A percentile compares a stretch with the other conserved stretches of the same genome.
Conservation (phyloP, 2,113 vertebrate genomes). For the Tilapia sparmanii region DNA sequence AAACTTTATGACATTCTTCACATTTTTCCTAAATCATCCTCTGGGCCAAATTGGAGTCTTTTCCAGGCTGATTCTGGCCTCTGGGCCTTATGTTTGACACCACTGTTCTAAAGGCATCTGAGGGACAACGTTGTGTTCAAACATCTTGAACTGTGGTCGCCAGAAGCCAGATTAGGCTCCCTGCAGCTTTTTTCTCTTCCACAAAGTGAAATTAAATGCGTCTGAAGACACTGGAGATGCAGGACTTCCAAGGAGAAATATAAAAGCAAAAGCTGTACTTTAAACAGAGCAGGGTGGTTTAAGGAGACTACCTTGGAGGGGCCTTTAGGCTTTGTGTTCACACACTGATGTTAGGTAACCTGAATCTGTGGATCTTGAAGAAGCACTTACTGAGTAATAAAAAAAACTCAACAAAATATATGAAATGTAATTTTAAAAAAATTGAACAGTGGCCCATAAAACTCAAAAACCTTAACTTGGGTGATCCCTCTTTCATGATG, state of each 20-base stretch:
- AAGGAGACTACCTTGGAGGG: not conserved
- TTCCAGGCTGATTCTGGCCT: not conserved
- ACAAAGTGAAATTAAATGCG: not conserved
- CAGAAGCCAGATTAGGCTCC: not conserved
- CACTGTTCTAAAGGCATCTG: not conserved
- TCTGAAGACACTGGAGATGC: not conserved
- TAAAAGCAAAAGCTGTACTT: not conserved
- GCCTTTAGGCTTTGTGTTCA: not conserved
- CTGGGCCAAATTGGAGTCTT: not conserved
- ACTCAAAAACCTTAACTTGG: not conserved
- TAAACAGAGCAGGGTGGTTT: not conserved
- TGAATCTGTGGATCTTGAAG: not conserved
- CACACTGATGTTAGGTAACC: not conserved
- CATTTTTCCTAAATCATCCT: not conserved
- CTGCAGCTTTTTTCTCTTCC: not conserved
- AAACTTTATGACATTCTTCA: not conserved
- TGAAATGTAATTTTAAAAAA: not conserved
- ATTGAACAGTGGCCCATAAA: not conserved
- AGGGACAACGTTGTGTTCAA: not conserved
- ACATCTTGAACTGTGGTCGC: not conserved
- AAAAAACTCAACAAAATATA: not conserved
- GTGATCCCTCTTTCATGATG: not conserved
- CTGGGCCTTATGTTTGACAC: not conserved
- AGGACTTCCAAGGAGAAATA: not conserved
- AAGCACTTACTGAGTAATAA: not conserved